Base-by-base conservation (phyloP, 2,888 invertebrate genomes). In the Dexiosoma caninum region DNA sequence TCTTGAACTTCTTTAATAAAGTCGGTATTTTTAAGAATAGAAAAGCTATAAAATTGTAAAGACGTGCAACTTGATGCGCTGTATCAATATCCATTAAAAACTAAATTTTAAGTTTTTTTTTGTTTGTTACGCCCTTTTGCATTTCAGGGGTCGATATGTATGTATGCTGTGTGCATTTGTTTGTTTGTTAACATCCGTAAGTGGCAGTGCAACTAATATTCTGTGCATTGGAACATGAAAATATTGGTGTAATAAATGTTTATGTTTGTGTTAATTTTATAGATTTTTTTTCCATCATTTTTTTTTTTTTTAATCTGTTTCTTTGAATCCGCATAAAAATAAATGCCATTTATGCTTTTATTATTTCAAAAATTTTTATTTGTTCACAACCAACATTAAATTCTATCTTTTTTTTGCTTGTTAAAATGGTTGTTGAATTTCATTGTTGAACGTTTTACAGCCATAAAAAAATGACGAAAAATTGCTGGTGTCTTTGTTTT, bases 181-280 rank as follows among this genome's bases (percentile, higher is more conserved):
- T 35, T 66, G 23, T 51, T 49, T 21, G 23, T 66, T 37, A 49
- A 23, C 5, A 57, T n/a, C n/a, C n/a, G n/a, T 8, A 49, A 59
- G 57, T 70, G 59, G 27, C 69, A 70, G 53, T 7, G 49, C 59
- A 49, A 42, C 21, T 9, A 35, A 44, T 14, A 42, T 27, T 42
- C 7, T 14, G 16, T 42, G 49, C 1, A 42, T 71, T 71, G 51
- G 46, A 30, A 32, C 49, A 51, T 51, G 23, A 67, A 75, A 72
- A 67, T 74, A 37, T 72, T 74, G 67, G 67, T 67, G 69, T 72
- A 78, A 78, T 72, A 67, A 79, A 75, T 79, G 59, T 79, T 79
- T 79, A 66, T 75, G 59, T 75, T 79, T 75, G 79, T 79, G 75
- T 79, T 79, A 75, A 79, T 79, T 79, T 75, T 66, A 79, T 70